These are phyloP conservation scores for Micropterix aruncella DNA, from an alignment of 2,888 invertebrate genomes.

Conservation along the genomic window DNA sequence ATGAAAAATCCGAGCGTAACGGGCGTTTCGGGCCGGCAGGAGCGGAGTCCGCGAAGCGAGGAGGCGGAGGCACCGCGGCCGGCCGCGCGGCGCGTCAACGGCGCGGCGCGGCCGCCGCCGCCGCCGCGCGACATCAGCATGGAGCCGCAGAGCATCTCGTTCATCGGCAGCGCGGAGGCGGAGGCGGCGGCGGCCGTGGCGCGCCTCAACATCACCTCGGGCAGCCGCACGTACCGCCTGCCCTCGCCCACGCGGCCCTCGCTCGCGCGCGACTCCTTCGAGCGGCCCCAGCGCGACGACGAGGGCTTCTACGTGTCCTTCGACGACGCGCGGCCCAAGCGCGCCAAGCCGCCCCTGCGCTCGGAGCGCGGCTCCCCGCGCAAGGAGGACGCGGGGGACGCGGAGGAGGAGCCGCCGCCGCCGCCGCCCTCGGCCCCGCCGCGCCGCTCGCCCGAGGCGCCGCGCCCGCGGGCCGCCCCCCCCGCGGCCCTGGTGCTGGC, in stretches of 20 bases:
- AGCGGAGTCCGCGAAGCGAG: conserved; percentile 18
- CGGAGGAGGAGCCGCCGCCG: neutral
- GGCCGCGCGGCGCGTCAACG: conserved; percentile 3
- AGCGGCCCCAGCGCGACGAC: conserved; percentile 39
- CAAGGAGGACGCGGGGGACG: conserved; percentile 36
- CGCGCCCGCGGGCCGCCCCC: conserved; percentile 17
- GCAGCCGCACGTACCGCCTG: conserved; percentile 77
- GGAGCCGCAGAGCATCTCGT: conserved; percentile 89
- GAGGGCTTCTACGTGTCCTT: conserved; percentile 92
- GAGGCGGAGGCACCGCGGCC: conserved; percentile 13
- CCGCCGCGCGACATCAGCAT: too few species aligned
- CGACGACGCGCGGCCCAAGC: conserved; percentile 75
- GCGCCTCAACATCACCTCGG: conserved; percentile 73
- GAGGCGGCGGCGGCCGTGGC: conserved; percentile 53
- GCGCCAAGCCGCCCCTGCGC: conserved; percentile 78
- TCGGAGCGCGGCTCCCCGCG: conserved; percentile 63
- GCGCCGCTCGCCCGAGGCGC: neutral
- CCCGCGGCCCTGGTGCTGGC: conserved; percentile 29
- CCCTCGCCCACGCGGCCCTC: conserved; percentile 76
- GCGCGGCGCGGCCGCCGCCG: neutral
- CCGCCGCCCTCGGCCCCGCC: neutral
- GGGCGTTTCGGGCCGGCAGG: too few species aligned
- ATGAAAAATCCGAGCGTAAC: too few species aligned
- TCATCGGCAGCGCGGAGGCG: conserved; percentile 61
- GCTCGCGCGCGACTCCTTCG: conserved; percentile 57